These are phyloP conservation scores for Bombus difficillimus DNA, from an alignment of 1,140 invertebrate genomes.

Conservation along the genomic window DNA sequence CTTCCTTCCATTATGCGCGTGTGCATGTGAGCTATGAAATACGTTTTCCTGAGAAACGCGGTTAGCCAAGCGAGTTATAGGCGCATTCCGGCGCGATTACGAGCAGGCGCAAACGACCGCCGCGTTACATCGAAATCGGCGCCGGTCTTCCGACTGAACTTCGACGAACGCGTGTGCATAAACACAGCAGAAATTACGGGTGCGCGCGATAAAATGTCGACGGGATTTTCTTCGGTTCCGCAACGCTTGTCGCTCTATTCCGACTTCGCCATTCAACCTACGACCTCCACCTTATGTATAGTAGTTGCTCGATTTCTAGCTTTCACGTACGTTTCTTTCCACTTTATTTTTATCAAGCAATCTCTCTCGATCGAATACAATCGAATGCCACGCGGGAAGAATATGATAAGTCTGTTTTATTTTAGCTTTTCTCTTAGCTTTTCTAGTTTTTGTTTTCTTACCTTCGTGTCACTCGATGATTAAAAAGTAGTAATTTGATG, in stretches of 20 bases:
- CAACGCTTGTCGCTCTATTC: background rate
- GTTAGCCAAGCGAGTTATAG: slow-evolving; percentile 28
- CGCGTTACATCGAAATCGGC: background rate
- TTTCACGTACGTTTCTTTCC: background rate
- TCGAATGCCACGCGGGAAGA: background rate
- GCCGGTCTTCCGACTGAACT: background rate
- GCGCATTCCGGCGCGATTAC: slow-evolving; percentile 12
- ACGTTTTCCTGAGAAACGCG: slow-evolving; percentile 25
- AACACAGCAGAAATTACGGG: background rate
- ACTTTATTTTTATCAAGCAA: background rate
- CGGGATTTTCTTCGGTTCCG: background rate
- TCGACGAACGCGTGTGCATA: background rate
- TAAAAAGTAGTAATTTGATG: background rate
- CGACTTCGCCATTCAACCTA: background rate
- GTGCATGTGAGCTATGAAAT: slow-evolving; percentile 18
- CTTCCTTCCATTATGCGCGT: slow-evolving; percentile 37
- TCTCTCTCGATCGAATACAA: background rate
- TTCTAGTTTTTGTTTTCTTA: background rate
- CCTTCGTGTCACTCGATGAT: background rate
- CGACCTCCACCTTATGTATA: background rate
- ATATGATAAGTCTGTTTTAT: background rate
- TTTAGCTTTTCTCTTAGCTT: background rate
- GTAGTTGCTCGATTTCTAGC: background rate
- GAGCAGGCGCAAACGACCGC: background rate
- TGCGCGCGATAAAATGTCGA: background rate